A percentile compares a stretch with the other conserved stretches of the same genome.
These are phyloP conservation scores for Ormyrus nitidulus DNA, from an alignment of 2,888 invertebrate genomes.

Conservation along the genomic window DNA sequence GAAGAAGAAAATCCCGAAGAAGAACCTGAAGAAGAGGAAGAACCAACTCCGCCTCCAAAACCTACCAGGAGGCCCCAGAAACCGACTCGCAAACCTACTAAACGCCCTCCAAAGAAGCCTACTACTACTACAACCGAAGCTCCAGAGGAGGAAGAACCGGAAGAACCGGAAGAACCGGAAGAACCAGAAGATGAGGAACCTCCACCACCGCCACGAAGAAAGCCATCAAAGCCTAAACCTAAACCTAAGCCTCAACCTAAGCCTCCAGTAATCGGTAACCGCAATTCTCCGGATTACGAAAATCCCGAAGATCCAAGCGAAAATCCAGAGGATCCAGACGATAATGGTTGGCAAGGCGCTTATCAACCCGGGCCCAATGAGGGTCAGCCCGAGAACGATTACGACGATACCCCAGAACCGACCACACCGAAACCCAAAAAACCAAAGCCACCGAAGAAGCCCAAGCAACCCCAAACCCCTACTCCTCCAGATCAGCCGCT, in stretches of 20 bases:
- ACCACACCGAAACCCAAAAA: constrained; percentile 4
- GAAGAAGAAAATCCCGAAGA: constrained; percentile 29
- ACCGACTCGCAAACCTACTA: not conserved
- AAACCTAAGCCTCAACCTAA: constrained; percentile 19
- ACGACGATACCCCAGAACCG: not conserved
- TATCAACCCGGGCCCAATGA: constrained; percentile 35
- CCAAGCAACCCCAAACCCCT: not conserved
- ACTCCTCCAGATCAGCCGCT: constrained; percentile 4
- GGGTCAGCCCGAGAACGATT: not conserved
- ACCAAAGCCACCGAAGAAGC: constrained; percentile 6
- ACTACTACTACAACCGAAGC: constrained; percentile 3
- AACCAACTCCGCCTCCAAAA: not conserved
- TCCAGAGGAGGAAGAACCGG: constrained; percentile 4
- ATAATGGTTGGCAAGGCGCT: constrained; percentile 51
- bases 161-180: constrained; percentile 4
- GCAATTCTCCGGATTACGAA: constrained; percentile 30
- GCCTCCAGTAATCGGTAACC: constrained; percentile 29
- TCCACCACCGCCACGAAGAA: not conserved
- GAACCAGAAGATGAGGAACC: constrained; percentile 9
- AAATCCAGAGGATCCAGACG: constrained; percentile 44
- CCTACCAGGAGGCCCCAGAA: not conserved
- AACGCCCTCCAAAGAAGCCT: not conserved
- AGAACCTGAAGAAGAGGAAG: constrained; percentile 9
- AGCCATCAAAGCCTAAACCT: constrained; percentile 1
- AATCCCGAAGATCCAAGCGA: not conserved